phyloP scores from a whole-genome alignment of 2,797 vertebrate species.

The Sebastes trivittatus region DNA sequence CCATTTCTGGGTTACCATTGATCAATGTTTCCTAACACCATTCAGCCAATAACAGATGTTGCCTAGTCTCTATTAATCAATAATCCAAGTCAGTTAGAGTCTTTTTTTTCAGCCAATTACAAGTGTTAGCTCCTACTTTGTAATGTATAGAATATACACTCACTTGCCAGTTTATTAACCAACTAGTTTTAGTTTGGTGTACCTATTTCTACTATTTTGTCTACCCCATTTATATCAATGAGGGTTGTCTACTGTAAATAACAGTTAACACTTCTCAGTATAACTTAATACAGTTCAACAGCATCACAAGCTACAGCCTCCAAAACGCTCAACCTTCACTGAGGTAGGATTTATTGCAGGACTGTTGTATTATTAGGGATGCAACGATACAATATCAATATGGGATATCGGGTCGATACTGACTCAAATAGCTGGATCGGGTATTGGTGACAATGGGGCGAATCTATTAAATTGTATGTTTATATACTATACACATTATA shows the following conservation, averaged over 20 bases:
- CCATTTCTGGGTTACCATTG: conserved; percentile 12
- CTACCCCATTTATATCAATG: fast-evolving
- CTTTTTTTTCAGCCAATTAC: not conserved
- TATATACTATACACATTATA: too few relatives aligned
- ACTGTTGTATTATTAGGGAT: not conserved
- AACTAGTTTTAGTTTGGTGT: not conserved
- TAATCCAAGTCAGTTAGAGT: conserved; percentile 6
- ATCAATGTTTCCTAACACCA: conserved; percentile 6
- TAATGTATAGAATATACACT: not conserved
- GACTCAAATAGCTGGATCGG: too few relatives aligned
- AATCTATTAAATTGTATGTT: too few relatives aligned
- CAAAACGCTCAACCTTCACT: not conserved
- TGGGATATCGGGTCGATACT: too few relatives aligned
- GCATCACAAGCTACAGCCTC: too few relatives aligned
- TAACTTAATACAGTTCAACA: too few relatives aligned
- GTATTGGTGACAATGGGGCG: too few relatives aligned
- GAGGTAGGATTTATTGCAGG: not conserved
- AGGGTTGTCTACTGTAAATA: too few relatives aligned
- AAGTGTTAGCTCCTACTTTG: not conserved
- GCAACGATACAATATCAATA: too few relatives aligned
- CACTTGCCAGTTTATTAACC: not conserved
- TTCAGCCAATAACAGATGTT: conserved; percentile 17
- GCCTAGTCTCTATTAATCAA: conserved; percentile 11
- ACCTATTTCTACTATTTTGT: not conserved
- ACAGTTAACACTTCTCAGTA: too few relatives aligned